Conservation (phyloP, 2,888 invertebrate genomes). For the Cerastoderma edule region DNA sequence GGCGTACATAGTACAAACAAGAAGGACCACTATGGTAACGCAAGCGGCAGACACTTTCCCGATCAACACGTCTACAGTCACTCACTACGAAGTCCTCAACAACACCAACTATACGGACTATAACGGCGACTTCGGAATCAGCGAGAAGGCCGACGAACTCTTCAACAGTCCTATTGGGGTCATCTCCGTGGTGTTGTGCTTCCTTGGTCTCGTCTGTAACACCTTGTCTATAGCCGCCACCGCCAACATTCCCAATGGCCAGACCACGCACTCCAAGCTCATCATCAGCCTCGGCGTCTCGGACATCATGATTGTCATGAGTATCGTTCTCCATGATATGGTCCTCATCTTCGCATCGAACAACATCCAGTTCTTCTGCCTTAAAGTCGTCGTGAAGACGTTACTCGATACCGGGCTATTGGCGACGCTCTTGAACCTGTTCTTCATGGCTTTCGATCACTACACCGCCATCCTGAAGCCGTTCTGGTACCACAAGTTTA, state of each 20-base stretch:
- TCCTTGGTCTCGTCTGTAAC: conserved; percentile 73
- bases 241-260: conserved; percentile 69
- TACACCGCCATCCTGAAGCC: conserved; percentile 74
- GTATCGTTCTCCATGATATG: conserved; percentile 10
- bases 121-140: conserved; percentile 1
- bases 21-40: conserved; percentile 2
- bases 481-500: conserved; percentile 64
- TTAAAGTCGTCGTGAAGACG: conserved; percentile 65
- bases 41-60: not conserved
- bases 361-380: conserved; percentile 52
- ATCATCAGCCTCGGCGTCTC: conserved; percentile 75
- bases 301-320: conserved; percentile 62
- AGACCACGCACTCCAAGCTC: conserved; percentile 73
- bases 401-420: conserved; percentile 70
- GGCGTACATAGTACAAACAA: too few relatives aligned
- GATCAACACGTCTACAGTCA: not conserved
- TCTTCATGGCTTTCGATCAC: conserved; percentile 74
- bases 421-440: conserved; percentile 71
- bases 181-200: conserved; percentile 22
- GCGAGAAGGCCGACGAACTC: conserved; percentile 4
- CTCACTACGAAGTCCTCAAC: not conserved
- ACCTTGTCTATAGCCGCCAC: conserved; percentile 75
- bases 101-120: conserved; percentile 1
- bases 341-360: not conserved
- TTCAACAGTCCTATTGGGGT: conserved; percentile 15